A percentile compares a stretch with the other conserved stretches of the same genome.
These are phyloP conservation scores for Chinchilla lanigera DNA, from an alignment of 2,113 vertebrate species.

Conservation along the genomic window DNA sequence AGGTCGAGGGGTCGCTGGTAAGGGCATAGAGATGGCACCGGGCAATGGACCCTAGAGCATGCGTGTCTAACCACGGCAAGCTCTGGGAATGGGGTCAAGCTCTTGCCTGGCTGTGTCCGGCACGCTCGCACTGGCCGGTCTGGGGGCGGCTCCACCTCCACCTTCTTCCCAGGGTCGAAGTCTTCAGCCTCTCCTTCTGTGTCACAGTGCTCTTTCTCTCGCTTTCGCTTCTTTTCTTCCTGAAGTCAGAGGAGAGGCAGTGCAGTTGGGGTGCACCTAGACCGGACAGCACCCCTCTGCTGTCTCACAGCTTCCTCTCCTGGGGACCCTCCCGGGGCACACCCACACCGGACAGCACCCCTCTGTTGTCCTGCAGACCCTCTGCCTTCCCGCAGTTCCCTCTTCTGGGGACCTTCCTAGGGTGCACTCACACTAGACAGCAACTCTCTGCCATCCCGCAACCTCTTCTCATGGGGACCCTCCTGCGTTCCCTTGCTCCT, in stretches of 20 bases:
- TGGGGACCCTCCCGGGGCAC: neutral
- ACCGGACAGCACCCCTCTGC: neutral
- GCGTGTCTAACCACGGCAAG: accelerated
- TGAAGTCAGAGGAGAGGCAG: constrained; percentile 70
- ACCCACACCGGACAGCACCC: neutral
- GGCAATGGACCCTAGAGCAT: accelerated
- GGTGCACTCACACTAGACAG: neutral
- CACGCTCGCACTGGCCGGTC: constrained; percentile 95
- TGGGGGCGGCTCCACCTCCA: constrained; percentile 93
- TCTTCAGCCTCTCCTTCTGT: constrained; percentile 93
- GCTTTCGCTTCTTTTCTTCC: constrained; percentile 96
- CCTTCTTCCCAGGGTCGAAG: constrained; percentile 92
- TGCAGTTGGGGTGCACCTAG: neutral
- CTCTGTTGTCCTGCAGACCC: neutral
- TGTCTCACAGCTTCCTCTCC: neutral
- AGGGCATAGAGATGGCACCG: neutral
- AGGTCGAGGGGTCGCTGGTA: neutral
- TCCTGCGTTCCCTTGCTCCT: neutral
- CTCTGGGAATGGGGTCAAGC: accelerated
- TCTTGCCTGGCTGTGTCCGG: constrained; percentile 94
- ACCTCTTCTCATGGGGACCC: neutral
- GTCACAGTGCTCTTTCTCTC: constrained; percentile 94
- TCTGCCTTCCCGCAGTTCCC: neutral
- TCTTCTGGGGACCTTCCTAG: neutral
- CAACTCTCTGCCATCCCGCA: neutral